A percentile compares a stretch with the other conserved stretches of the same genome.
phyloP scores from a whole-genome alignment of 2,113 vertebrate species.

The Epinephelus cyanopodus region DNA sequence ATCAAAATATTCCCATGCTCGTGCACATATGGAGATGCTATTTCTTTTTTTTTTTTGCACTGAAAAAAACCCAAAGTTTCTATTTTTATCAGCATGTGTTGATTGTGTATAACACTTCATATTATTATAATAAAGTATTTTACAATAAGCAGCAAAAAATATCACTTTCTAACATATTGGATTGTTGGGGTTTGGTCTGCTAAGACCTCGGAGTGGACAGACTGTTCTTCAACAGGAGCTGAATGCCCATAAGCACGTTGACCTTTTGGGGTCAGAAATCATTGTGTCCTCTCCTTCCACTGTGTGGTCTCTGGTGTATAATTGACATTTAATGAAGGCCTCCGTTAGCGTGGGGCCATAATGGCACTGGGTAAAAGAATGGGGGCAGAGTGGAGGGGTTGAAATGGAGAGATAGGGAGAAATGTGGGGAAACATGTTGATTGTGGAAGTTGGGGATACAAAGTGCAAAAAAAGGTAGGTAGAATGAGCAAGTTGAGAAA shows the following conservation, averaged over 20 bases:
- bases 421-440: conserved; percentile 38
- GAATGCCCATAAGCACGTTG: conserved; percentile 79
- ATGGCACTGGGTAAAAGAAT: conserved; percentile 72
- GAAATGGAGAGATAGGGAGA: conserved; percentile 32
- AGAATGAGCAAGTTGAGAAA: conserved; percentile 18
- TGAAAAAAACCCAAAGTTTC: not conserved
- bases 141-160: not conserved
- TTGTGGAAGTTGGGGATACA: conserved; percentile 16
- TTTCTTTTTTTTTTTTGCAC: not conserved
- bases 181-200: not conserved
- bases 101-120: not conserved
- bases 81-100: not conserved
- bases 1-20: conserved; percentile 74
- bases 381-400: conserved; percentile 49
- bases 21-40: conserved; percentile 26
- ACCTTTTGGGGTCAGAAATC: conserved; percentile 84
- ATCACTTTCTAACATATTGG: not conserved
- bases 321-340: conserved; percentile 88
- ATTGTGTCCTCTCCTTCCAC: conserved; percentile 79
- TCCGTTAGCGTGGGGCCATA: conserved; percentile 76
- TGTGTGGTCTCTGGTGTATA: conserved; percentile 85
- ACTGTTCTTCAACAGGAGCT: conserved; percentile 62
- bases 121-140: not conserved
- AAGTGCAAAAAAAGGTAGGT: conserved; percentile 22
- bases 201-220: conserved; percentile 55